These are phyloP conservation scores for Acromyrmex charruanus DNA, from an alignment of 1,140 invertebrate genomes.

Conservation along the genomic window DNA sequence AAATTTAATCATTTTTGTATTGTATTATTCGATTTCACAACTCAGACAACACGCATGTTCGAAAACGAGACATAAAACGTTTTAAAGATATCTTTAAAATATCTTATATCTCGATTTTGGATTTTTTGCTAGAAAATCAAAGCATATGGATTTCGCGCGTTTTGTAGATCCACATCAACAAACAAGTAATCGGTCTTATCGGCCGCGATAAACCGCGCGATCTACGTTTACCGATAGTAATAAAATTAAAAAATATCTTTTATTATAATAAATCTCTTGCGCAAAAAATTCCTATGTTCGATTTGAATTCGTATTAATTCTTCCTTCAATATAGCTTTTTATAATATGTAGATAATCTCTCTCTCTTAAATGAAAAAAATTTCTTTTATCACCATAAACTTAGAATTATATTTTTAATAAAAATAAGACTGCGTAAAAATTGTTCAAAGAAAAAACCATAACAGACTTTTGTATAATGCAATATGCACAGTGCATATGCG, in stretches of 20 bases:
- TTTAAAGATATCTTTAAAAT: background rate
- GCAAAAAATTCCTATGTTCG: background rate
- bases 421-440: background rate
- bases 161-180: background rate
- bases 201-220: background rate
- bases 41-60: no score
- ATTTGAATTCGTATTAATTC: background rate
- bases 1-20: no score
- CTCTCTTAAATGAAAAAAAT: background rate
- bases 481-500: no score
- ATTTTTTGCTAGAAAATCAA: no score
- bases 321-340: background rate
- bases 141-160: background rate
- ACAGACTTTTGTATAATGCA: no score
- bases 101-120: no score
- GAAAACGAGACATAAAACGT: no score
- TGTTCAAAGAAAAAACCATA: background rate
- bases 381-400: background rate
- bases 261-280: background rate
- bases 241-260: background rate
- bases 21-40: no score
- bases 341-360: background rate
- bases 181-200: background rate
- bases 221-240: background rate
- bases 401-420: constrained; percentile 3